These are phyloP conservation scores for Dicycla oo DNA, from an alignment of 2,888 invertebrate genomes.

Conservation along the genomic window DNA sequence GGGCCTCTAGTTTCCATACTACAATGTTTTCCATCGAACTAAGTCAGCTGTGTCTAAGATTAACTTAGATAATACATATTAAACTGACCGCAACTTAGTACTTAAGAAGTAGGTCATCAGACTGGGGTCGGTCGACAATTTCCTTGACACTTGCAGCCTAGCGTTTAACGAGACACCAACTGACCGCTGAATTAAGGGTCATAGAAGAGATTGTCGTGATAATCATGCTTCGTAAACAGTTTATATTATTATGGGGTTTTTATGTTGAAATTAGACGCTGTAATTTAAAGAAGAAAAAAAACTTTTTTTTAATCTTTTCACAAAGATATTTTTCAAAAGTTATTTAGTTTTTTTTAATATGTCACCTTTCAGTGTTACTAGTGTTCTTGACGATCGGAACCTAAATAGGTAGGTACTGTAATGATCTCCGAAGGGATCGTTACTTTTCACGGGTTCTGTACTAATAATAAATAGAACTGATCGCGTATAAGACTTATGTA, in stretches of 20 bases:
- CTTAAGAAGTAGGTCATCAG: constrained; percentile 37
- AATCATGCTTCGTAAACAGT: background rate
- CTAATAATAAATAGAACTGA: too few relatives aligned
- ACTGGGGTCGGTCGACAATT: constrained; percentile 14
- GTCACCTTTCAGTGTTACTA: background rate
- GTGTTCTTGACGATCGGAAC: too few relatives aligned
- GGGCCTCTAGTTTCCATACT: background rate
- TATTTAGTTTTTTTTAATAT: too few relatives aligned
- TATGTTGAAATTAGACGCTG: background rate
- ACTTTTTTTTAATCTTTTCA: too few relatives aligned
- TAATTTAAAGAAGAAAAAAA: background rate
- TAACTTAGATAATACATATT: constrained; percentile 1
- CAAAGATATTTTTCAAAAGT: too few relatives aligned
- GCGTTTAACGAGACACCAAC: constrained; percentile 13
- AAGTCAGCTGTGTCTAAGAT: constrained; percentile 6
- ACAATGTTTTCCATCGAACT: background rate
- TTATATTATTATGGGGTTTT: background rate
- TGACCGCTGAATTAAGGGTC: background rate
- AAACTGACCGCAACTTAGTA: constrained; percentile 39
- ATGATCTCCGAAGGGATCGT: too few relatives aligned
- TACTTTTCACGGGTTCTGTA: too few relatives aligned
- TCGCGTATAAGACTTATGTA: too few relatives aligned
- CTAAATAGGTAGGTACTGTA: too few relatives aligned
- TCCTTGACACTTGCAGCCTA: constrained; percentile 3
- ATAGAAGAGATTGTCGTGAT: background rate